Percentiles rank a stretch among this genome's conserved stretches.
These are phyloP conservation scores for Lycopodina hypogea DNA, from an alignment of 37 sponge, comb jelly and placozoan genomes.

Conservation along the genomic window DNA sequence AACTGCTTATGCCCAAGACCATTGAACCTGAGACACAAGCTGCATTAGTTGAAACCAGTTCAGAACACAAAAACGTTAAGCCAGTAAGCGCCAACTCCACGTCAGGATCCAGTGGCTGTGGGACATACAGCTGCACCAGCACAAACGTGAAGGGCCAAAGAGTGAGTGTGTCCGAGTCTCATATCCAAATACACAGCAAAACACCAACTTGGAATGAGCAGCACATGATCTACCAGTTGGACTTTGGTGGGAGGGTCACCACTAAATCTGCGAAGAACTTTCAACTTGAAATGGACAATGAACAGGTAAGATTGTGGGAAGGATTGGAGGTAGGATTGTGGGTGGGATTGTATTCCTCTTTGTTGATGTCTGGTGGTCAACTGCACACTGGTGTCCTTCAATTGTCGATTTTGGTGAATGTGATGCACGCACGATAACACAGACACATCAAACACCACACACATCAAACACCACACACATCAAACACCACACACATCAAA, in stretches of 20 bases:
- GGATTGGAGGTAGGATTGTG: conserved; percentile 7
- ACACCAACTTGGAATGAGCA: conserved; percentile 94
- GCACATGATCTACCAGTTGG: conserved; percentile 92
- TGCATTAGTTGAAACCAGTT: conserved; percentile 7
- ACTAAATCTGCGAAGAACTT: conserved; percentile 94
- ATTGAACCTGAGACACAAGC: conserved; percentile 37
- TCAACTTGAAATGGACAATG: conserved; percentile 73
- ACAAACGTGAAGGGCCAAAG: conserved; percentile 11
- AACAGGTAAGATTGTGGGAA: conserved; percentile 68
- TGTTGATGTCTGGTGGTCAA: too few relatives aligned
- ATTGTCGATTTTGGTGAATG: too few relatives aligned
- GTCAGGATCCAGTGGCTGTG: not conserved
- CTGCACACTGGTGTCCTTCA: conserved; percentile 7
- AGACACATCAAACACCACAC: too few relatives aligned
- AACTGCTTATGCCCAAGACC: conserved; percentile 26
- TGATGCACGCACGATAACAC: too few relatives aligned
- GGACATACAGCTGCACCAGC: conserved; percentile 9
- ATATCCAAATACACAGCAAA: conserved; percentile 76
- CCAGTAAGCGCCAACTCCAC: not conserved
- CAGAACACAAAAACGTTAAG: not conserved
- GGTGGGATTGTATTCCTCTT: conserved; percentile 20
- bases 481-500: too few relatives aligned
- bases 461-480: too few relatives aligned
- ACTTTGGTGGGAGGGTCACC: conserved; percentile 92
- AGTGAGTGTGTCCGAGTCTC: conserved; percentile 47